phyloP scores from a whole-genome alignment of 2,888 invertebrate genomes.

The Acrocera orbiculus region DNA sequence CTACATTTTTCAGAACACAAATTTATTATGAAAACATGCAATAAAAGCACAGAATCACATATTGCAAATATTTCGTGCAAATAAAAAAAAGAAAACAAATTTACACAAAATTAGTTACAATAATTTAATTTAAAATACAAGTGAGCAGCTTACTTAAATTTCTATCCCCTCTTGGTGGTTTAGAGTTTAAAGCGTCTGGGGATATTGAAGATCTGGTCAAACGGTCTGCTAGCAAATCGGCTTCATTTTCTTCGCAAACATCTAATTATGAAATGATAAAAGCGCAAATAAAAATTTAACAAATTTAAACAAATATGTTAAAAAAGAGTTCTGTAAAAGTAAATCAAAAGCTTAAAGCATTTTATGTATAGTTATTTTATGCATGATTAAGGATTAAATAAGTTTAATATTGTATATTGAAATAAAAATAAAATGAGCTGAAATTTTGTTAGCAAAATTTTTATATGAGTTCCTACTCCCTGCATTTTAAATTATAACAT shows the following conservation, averaged over 20 bases:
- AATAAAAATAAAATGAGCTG: no score
- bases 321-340: no score
- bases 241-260: constrained; percentile 14
- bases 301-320: no score
- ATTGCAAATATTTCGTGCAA: background rate
- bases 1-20: constrained; percentile 5
- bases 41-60: background rate
- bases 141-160: constrained; percentile 14
- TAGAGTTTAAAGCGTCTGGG: no score
- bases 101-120: background rate
- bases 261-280: no score
- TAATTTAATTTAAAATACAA: background rate
- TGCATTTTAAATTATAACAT: no score
- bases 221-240: constrained; percentile 11
- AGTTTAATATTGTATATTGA: no score
- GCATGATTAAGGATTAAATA: no score
- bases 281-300: background rate
- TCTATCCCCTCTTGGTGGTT: constrained; percentile 9
- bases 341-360: no score
- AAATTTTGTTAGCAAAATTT: no score
- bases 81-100: background rate
- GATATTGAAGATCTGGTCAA: constrained; percentile 11
- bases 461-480: no score
- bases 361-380: no score
- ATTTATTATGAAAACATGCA: constrained; percentile 4